phyloP scores from a whole-genome alignment of 37 sponge, comb jelly and placozoan genomes.

The Chondrilla cf. caribensis region DNA sequence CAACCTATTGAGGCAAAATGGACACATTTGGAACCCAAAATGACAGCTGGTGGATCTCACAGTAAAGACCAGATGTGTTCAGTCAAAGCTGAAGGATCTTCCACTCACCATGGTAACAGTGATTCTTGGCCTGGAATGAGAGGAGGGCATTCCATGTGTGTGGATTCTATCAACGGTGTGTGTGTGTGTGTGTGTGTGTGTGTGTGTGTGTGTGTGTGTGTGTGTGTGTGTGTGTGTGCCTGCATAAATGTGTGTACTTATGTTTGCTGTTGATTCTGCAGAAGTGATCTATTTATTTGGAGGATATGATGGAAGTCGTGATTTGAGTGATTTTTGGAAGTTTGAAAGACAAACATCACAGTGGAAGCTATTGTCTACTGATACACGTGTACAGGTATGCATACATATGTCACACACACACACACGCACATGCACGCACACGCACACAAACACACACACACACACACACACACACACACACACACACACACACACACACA shows the following conservation, averaged over 20 bases:
- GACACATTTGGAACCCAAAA: constrained; percentile 22
- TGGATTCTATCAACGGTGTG: constrained; percentile 46
- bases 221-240: constrained; percentile 15
- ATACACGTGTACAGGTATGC: constrained; percentile 51
- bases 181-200: not conserved
- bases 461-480: too few species aligned
- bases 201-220: constrained; percentile 9
- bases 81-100: not conserved
- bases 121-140: constrained; percentile 57
- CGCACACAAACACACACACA: too few species aligned
- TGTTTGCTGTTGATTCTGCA: too few species aligned
- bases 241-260: not conserved
- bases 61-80: not conserved
- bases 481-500: too few species aligned
- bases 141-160: constrained; percentile 89
- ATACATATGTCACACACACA: not conserved
- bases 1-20: constrained; percentile 58
- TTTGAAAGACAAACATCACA: constrained; percentile 25
- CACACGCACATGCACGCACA: too few species aligned
- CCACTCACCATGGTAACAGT: not conserved
- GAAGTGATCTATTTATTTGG: constrained; percentile 78
- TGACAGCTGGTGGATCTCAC: not conserved
- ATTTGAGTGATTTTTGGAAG: constrained; percentile 83
- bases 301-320: constrained; percentile 85
- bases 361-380: constrained; percentile 66